Evolutionary conservation across 2,113 vertebrate species (phyloP).

Genomic region (Leptosomus discolor): DNA sequence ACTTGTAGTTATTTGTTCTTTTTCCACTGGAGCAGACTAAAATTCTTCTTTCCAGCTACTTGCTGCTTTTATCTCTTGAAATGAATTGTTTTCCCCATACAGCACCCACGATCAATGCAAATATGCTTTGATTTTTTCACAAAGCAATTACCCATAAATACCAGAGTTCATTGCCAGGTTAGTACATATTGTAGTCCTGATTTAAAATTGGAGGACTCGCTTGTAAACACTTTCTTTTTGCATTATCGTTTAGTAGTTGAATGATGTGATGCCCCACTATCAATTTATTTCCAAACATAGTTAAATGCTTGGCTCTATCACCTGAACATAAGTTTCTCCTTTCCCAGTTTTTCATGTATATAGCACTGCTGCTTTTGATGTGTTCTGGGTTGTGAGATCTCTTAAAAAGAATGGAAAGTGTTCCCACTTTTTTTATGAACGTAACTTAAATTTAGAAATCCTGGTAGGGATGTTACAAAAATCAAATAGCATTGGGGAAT

Average conservation of each 20-base stretch:
- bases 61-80: constrained; percentile 12
- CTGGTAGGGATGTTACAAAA: neutral
- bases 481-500: accelerated
- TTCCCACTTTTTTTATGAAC: neutral
- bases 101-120: constrained; percentile 16
- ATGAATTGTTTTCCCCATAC: neutral
- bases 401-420: neutral
- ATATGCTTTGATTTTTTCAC: constrained; percentile 22
- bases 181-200: neutral
- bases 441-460: neutral
- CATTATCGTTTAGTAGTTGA: neutral
- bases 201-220: neutral
- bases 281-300: neutral
- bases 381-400: neutral
- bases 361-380: neutral
- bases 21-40: constrained; percentile 4
- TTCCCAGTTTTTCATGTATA: neutral
- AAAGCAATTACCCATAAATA: constrained; percentile 50
- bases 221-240: constrained; percentile 17
- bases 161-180: constrained; percentile 45
- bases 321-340: neutral
- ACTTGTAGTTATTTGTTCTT: constrained; percentile 21
- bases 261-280: neutral
- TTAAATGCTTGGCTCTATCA: neutral
- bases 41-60: constrained; percentile 23